Percentiles rank a stretch among this genome's conserved stretches.
These are phyloP conservation scores for Cyclophora punctaria DNA, from an alignment of 2,888 invertebrate species.

Conservation along the genomic window DNA sequence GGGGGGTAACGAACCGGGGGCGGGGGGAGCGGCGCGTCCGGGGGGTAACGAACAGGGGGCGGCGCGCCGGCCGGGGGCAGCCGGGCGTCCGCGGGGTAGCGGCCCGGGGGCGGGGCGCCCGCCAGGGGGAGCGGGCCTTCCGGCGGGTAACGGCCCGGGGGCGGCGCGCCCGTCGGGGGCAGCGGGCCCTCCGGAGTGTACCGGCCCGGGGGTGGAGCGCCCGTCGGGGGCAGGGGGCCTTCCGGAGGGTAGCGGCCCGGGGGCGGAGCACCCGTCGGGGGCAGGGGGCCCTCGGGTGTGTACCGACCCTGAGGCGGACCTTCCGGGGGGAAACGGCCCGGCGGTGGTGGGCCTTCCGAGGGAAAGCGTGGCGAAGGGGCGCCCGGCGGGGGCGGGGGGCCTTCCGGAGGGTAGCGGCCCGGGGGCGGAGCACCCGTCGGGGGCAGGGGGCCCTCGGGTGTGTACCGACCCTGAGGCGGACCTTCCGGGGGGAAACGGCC, in stretches of 20 bases:
- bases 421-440: neutral
- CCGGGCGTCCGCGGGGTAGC: constrained; percentile 15
- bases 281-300: too few species aligned
- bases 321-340: too few species aligned
- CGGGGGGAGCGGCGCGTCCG: too few species aligned
- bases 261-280: neutral
- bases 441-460: too few species aligned
- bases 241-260: neutral
- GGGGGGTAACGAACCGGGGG: too few species aligned
- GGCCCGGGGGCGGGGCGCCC: constrained; percentile 1
- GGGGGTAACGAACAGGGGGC: too few species aligned
- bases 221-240: constrained; percentile 29
- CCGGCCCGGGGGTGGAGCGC: constrained; percentile 27
- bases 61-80: constrained; percentile 33
- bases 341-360: too few species aligned
- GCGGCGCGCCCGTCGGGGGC: constrained; percentile 26
- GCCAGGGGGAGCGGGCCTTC: constrained; percentile 12
- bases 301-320: too few species aligned
- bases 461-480: too few species aligned
- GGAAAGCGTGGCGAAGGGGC: constrained; percentile 36
- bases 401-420: neutral
- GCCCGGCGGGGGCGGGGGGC: constrained; percentile 30
- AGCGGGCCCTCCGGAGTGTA: constrained; percentile 30
- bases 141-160: constrained; percentile 34
- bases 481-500: too few species aligned